Evolutionary conservation across 2,797 vertebrate genomes (phyloP).

Genomic region (Anniella stebbinsi): DNA sequence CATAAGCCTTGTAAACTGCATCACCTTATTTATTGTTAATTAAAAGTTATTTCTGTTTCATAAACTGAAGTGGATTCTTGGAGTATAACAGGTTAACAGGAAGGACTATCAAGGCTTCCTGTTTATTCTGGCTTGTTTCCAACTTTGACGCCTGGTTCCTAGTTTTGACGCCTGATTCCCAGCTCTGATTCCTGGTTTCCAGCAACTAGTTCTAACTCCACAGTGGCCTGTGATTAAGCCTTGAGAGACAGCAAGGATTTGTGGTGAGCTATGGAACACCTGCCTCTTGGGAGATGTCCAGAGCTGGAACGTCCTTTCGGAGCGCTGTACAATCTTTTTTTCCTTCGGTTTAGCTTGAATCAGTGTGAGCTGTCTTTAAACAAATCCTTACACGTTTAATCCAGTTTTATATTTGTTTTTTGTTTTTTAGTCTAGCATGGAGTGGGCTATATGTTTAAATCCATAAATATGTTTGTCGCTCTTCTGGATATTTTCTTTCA

Average conservation of each 20-base stretch:
- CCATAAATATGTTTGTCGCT: constrained; percentile 7
- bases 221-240: background rate
- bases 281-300: background rate
- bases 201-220: too few relatives aligned
- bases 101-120: background rate
- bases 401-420: background rate
- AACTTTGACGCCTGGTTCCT: too few relatives aligned
- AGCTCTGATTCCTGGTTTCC: too few relatives aligned
- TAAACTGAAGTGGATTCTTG: too few relatives aligned
- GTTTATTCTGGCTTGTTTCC: background rate
- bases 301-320: background rate
- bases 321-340: background rate
- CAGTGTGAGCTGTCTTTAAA: background rate
- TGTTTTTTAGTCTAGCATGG: background rate
- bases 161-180: too few relatives aligned
- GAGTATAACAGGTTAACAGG: background rate
- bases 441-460: background rate
- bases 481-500: too few relatives aligned
- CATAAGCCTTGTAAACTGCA: too few relatives aligned
- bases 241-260: background rate
- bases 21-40: too few relatives aligned
- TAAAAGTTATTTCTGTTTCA: too few relatives aligned
- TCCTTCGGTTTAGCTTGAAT: background rate
- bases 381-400: background rate
- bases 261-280: background rate